Percentiles rank a stretch among this genome's conserved stretches.
Conservation (phyloP, 2,888 invertebrate species). For the Tetheella fluctuosa region DNA sequence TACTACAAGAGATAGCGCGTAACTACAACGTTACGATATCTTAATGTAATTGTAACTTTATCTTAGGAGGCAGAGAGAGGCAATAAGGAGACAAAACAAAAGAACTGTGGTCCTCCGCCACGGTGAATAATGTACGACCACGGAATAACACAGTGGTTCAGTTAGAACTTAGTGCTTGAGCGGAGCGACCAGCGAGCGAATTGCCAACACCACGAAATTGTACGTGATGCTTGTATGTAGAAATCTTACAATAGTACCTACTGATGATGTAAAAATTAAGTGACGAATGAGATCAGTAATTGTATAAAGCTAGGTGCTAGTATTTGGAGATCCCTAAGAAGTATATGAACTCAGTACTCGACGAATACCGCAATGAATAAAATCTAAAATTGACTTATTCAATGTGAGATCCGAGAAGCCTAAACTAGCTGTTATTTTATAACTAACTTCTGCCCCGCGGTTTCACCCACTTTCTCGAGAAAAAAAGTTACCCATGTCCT, state of each 20-base stretch:
- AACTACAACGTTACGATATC: constrained; percentile 3
- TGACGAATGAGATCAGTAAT: neutral
- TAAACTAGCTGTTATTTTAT: too few relatives aligned
- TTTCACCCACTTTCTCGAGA: too few relatives aligned
- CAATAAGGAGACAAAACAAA: constrained; percentile 42
- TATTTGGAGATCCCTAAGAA: too few relatives aligned
- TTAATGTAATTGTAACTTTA: constrained; percentile 28
- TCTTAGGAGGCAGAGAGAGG: constrained; percentile 21
- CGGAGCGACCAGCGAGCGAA: constrained; percentile 16
- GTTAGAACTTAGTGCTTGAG: constrained; percentile 23
- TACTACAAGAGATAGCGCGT: constrained; percentile 14
- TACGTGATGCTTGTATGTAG: too few relatives aligned
- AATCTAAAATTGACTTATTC: neutral
- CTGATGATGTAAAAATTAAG: too few relatives aligned
- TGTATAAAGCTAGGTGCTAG: neutral
- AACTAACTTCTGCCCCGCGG: too few relatives aligned
- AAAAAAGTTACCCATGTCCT: too few relatives aligned
- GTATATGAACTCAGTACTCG: too few relatives aligned
- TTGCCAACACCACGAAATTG: too few relatives aligned
- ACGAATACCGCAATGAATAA: too few relatives aligned
- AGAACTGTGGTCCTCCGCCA: constrained; percentile 32
- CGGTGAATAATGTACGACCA: constrained; percentile 67
- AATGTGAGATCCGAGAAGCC: too few relatives aligned
- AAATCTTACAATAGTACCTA: too few relatives aligned
- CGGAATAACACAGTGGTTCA: constrained; percentile 40